Evolutionary conservation across 2,888 invertebrate genomes (phyloP).

Genomic region (Mesopsocus fuscifrons): DNA sequence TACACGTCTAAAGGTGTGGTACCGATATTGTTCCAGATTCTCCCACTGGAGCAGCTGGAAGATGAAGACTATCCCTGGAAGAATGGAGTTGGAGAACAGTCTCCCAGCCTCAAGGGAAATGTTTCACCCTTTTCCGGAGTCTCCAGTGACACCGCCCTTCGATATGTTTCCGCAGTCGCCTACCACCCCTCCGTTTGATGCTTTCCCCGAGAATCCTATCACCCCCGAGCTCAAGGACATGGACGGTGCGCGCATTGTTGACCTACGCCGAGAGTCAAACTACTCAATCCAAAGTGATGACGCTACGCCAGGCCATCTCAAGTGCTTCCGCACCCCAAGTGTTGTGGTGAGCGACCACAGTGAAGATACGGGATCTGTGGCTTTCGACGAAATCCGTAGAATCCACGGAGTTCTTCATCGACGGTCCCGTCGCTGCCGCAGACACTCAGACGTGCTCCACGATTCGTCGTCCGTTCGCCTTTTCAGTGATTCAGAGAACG

Average conservation of each 20-base stretch:
- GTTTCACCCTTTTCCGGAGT: not conserved
- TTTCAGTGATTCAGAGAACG: slow-evolving; percentile 18
- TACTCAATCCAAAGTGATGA: slow-evolving; percentile 32
- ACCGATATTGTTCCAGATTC: not conserved
- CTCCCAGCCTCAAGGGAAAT: not conserved
- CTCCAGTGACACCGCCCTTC: not conserved
- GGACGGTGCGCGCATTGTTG: slow-evolving; percentile 17
- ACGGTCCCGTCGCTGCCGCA: slow-evolving; percentile 19
- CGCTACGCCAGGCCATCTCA: slow-evolving; percentile 29
- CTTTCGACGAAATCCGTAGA: slow-evolving; percentile 38
- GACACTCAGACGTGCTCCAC: slow-evolving; percentile 12
- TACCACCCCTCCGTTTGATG: not conserved
- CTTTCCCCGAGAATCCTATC: slow-evolving; percentile 1
- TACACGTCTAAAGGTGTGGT: too few species aligned
- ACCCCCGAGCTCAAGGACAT: slow-evolving; percentile 10
- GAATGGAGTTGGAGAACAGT: not conserved
- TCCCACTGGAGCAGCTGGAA: not conserved
- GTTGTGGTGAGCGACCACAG: slow-evolving; percentile 78
- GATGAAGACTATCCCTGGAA: not conserved
- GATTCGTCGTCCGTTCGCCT: slow-evolving; percentile 23
- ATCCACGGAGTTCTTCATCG: slow-evolving; percentile 19
- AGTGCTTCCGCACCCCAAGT: slow-evolving; percentile 59
- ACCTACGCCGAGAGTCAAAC: slow-evolving; percentile 18
- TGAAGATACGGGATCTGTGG: slow-evolving; percentile 36
- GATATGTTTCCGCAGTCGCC: not conserved